phyloP scores from a whole-genome alignment of 2,888 invertebrate genomes.

The Lamproptera curius region DNA sequence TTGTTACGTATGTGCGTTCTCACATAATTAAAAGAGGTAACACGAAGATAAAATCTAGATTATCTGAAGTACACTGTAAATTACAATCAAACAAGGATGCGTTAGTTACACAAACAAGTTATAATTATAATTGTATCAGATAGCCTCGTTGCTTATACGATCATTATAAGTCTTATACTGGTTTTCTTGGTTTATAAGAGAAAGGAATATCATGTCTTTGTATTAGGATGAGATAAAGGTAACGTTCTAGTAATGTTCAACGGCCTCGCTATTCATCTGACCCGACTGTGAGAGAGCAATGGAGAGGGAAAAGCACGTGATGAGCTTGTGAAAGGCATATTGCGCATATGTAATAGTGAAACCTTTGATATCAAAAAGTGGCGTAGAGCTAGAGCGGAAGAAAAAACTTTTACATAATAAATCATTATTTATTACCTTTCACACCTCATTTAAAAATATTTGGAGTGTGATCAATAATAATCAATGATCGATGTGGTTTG shows the following conservation, averaged over 20 bases:
- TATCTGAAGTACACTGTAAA: too few relatives aligned
- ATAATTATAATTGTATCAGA: background rate
- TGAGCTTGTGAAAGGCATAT: conserved; percentile 44
- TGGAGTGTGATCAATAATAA: too few relatives aligned
- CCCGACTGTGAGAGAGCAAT: conserved; percentile 24
- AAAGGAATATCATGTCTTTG: background rate
- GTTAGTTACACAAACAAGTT: background rate
- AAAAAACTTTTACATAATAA: conserved; percentile 9
- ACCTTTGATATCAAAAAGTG: conserved; percentile 31
- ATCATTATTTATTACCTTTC: conserved; percentile 18
- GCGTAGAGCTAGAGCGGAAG: conserved; percentile 3
- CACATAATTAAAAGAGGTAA: too few relatives aligned
- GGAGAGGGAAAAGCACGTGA: conserved; percentile 42
- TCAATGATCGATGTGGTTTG: too few relatives aligned
- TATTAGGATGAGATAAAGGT: background rate
- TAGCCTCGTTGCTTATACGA: too few relatives aligned
- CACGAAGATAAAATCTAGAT: too few relatives aligned
- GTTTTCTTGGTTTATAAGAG: background rate
- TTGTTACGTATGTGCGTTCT: too few relatives aligned
- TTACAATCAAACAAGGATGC: background rate
- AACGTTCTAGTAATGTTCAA: conserved; percentile 18
- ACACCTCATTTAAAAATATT: too few relatives aligned
- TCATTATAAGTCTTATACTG: background rate
- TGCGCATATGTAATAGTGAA: conserved; percentile 41
- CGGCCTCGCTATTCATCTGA: conserved; percentile 17